These are phyloP conservation scores for Drosophila kurseongensis DNA, from an alignment of 1,140 invertebrate genomes.

Conservation along the genomic window DNA sequence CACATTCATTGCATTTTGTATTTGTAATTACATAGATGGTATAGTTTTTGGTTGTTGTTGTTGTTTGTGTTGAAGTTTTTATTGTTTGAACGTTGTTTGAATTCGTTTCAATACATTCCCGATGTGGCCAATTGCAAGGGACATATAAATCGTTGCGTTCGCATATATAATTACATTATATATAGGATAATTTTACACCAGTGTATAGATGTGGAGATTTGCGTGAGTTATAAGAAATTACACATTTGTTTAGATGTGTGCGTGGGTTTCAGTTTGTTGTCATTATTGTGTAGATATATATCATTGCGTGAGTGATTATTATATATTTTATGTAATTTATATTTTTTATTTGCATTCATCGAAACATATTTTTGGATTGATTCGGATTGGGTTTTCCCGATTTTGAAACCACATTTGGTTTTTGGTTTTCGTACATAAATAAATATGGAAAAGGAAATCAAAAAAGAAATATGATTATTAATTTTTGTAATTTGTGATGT, in stretches of 20 bases:
- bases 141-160: conserved; percentile 11
- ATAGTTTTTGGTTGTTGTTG: conserved; percentile 25
- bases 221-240: conserved; percentile 47
- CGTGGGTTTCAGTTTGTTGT: conserved; percentile 36
- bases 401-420: conserved; percentile 84
- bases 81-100: conserved; percentile 24
- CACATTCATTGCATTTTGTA: conserved; percentile 55
- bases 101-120: conserved; percentile 39
- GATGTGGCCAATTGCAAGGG: conserved; percentile 32
- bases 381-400: conserved; percentile 77
- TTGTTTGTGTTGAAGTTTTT: conserved; percentile 34
- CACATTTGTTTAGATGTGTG: conserved; percentile 62
- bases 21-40: conserved; percentile 45
- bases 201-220: conserved; percentile 30
- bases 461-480: conserved; percentile 84
- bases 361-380: conserved; percentile 66
- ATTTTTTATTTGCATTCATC: conserved; percentile 74
- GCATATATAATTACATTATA: conserved; percentile 16
- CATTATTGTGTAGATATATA: conserved; percentile 40
- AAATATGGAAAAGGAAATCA: conserved; percentile 85
- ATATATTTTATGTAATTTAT: conserved; percentile 59
- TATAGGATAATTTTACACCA: conserved; percentile 27
- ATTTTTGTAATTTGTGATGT: conserved; percentile 74
- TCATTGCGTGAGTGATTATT: conserved; percentile 68
- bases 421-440: conserved; percentile 84